Conservation (phyloP, 1,140 invertebrate genomes). For the Melanaphis sacchari region DNA sequence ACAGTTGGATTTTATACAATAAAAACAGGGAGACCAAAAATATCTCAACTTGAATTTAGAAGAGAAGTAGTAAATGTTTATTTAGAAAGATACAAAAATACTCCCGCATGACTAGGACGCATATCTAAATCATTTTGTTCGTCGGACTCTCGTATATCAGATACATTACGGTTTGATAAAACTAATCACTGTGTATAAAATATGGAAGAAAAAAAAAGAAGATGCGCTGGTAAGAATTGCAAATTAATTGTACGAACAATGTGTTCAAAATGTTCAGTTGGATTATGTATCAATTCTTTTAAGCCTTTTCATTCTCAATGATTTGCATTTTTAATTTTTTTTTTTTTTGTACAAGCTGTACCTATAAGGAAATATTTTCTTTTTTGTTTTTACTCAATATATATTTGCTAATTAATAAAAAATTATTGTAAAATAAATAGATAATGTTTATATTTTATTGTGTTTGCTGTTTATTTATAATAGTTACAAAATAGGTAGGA, state of each 20-base stretch:
- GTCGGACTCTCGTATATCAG: neutral
- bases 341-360: neutral
- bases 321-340: neutral
- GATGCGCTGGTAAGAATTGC: neutral
- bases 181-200: neutral
- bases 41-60: constrained; percentile 12
- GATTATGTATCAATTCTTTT: neutral
- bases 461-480: neutral
- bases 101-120: constrained; percentile 14
- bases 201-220: neutral
- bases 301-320: neutral
- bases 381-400: neutral
- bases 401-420: neutral
- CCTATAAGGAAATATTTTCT: neutral
- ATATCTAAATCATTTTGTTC: neutral
- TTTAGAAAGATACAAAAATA: constrained; percentile 17
- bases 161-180: constrained; percentile 17
- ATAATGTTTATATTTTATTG: neutral
- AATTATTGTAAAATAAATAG: neutral
- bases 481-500: neutral
- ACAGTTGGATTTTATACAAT: constrained; percentile 35
- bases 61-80: constrained; percentile 25
- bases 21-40: constrained; percentile 37
- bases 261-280: neutral
- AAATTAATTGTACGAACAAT: neutral